Evolutionary conservation across 2,888 invertebrate genomes (phyloP).

Genomic region (Scaptodrosophila latifasciaeformis): DNA sequence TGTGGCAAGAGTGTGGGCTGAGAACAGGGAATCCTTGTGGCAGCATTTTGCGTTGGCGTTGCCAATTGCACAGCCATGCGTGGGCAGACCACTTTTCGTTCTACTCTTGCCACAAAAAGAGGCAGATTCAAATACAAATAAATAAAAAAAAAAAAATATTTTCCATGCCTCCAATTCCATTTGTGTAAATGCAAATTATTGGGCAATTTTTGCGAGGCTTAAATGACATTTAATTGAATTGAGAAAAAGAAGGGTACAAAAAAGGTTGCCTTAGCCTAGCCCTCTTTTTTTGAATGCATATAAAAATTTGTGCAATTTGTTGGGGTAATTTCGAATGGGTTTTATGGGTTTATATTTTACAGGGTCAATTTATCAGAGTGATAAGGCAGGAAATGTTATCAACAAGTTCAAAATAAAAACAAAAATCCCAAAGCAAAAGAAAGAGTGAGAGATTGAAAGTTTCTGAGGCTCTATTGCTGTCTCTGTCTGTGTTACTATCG

Average conservation of each 20-base stretch:
- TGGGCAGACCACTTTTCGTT: conserved; percentile 15
- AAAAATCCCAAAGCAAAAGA: no score
- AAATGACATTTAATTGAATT: conserved; percentile 46
- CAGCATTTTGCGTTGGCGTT: conserved; percentile 39
- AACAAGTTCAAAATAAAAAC: no score
- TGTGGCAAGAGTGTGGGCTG: conserved; percentile 11
- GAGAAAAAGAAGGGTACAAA: conserved; percentile 24
- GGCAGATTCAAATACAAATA: no score
- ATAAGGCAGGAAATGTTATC: background rate
- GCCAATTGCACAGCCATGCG: conserved; percentile 14
- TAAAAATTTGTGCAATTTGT: background rate
- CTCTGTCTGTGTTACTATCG: background rate
- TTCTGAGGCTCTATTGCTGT: no score
- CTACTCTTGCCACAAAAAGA: no score
- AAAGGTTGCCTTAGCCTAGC: background rate
- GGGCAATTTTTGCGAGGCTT: conserved; percentile 38
- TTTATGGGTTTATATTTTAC: no score
- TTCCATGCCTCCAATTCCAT: background rate
- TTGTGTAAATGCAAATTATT: conserved; percentile 23
- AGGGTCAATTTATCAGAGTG: background rate
- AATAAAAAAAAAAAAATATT: no score
- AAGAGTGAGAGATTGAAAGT: no score
- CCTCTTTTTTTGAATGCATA: background rate
- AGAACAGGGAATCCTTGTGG: conserved; percentile 21
- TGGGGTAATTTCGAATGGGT: background rate